Evolutionary conservation across 2,797 vertebrate species (phyloP).

Genomic region (Acropternis orthonyx): DNA sequence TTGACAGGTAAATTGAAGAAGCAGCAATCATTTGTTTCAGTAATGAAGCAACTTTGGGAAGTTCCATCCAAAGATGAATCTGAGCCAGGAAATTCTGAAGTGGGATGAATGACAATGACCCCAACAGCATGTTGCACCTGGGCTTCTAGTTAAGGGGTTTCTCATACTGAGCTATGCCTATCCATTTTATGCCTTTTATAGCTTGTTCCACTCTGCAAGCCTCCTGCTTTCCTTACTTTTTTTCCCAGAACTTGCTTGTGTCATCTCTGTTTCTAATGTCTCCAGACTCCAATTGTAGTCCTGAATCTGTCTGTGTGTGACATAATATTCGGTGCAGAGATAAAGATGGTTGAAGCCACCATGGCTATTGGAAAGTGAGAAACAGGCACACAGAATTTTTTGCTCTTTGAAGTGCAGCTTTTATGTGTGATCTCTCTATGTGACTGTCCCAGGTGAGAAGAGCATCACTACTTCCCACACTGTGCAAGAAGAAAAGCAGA

Average conservation of each 20-base stretch:
- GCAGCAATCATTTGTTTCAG: not conserved
- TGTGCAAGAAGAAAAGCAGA: not conserved
- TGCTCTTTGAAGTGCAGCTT: not conserved
- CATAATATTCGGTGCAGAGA: not conserved
- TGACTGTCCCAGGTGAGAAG: not conserved
- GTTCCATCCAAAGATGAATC: not conserved
- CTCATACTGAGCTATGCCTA: not conserved
- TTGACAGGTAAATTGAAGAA: not conserved
- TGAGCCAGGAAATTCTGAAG: not conserved
- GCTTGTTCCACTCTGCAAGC: not conserved
- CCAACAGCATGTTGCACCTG: not conserved
- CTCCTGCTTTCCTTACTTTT: not conserved
- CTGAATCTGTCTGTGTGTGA: not conserved
- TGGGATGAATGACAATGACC: not conserved
- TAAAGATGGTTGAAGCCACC: not conserved
- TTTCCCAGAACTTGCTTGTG: not conserved
- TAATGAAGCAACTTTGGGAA: not conserved
- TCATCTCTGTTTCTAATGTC: not conserved
- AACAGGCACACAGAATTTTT: not conserved
- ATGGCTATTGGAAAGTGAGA: not conserved
- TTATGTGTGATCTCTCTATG: not conserved
- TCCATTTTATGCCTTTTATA: not conserved
- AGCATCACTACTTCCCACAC: not conserved
- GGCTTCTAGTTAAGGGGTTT: not conserved
- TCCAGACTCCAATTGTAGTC: not conserved